Percentiles rank a stretch among this genome's conserved stretches.
phyloP scores from a whole-genome alignment of 2,797 vertebrate species.

The Nannoperca australis region DNA sequence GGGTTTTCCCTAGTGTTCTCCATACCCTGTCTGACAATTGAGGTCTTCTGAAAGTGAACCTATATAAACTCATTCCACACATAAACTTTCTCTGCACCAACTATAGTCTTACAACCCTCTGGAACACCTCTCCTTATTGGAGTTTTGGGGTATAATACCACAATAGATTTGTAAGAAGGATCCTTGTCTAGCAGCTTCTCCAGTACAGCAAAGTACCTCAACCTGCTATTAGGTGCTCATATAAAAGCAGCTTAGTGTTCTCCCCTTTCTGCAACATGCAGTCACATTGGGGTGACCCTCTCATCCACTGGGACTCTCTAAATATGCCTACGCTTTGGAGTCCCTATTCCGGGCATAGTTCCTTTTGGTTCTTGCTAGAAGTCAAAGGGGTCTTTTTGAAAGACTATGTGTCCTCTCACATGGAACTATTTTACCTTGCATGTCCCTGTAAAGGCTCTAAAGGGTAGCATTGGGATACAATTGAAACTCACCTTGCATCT shows the following conservation, averaged over 20 bases:
- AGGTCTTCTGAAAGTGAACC: constrained; percentile 55
- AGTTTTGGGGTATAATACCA: neutral
- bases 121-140: neutral
- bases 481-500: neutral
- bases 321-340: constrained; percentile 54
- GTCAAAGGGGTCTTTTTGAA: constrained; percentile 55
- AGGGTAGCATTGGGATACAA: neutral
- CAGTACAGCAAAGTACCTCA: neutral
- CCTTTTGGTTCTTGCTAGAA: constrained; percentile 41
- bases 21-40: constrained; percentile 18
- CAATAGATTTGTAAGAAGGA: constrained; percentile 3
- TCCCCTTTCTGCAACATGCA: constrained; percentile 32
- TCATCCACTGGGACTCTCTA: constrained; percentile 59
- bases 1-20: constrained; percentile 14
- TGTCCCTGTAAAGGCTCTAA: constrained; percentile 16
- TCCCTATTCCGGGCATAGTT: constrained; percentile 45
- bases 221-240: constrained; percentile 11
- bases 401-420: constrained; percentile 49
- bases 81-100: neutral
- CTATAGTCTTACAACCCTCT: neutral
- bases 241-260: constrained; percentile 18
- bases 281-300: constrained; percentile 61
- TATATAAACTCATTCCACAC: neutral
- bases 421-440: constrained; percentile 49
- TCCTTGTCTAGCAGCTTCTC: neutral